phyloP scores from a whole-genome alignment of 2,888 invertebrate species.

The Julus scanicus region DNA sequence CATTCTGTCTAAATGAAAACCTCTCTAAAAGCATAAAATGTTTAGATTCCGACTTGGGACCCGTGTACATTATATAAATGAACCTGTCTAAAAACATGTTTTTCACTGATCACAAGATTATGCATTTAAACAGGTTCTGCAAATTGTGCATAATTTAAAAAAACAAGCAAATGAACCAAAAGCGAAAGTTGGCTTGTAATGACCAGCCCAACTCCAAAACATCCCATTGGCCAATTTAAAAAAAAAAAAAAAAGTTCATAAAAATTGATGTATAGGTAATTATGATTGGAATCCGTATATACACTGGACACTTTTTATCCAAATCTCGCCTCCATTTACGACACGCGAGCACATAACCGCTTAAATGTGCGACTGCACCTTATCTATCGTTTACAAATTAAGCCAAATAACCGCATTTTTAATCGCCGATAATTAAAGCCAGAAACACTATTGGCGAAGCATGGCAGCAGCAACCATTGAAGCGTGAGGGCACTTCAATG shows the following conservation, averaged over 20 bases:
- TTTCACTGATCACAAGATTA: no score
- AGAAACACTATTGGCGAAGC: neutral
- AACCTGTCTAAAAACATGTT: no score
- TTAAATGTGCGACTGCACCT: neutral
- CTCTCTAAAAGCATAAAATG: no score
- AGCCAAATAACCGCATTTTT: neutral
- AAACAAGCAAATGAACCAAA: no score
- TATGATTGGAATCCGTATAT: neutral
- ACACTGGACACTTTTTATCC: neutral
- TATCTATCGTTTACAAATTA: constrained; percentile 21
- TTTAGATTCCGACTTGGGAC: no score
- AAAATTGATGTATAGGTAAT: neutral
- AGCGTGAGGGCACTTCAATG: neutral
- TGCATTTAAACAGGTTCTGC: no score
- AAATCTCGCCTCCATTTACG: neutral
- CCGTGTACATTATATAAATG: no score
- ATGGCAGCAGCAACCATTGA: neutral
- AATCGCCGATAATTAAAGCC: constrained; percentile 9
- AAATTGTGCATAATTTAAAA: no score
- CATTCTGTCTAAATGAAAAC: no score
- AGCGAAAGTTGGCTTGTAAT: no score
- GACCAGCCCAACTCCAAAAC: no score
- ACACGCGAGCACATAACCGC: no score
- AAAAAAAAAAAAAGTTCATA: neutral
- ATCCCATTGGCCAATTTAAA: neutral